Percentiles rank a stretch among this genome's conserved stretches.
These are phyloP conservation scores for Spicauda simplicius DNA, from an alignment of 2,888 invertebrate genomes.

Conservation along the genomic window DNA sequence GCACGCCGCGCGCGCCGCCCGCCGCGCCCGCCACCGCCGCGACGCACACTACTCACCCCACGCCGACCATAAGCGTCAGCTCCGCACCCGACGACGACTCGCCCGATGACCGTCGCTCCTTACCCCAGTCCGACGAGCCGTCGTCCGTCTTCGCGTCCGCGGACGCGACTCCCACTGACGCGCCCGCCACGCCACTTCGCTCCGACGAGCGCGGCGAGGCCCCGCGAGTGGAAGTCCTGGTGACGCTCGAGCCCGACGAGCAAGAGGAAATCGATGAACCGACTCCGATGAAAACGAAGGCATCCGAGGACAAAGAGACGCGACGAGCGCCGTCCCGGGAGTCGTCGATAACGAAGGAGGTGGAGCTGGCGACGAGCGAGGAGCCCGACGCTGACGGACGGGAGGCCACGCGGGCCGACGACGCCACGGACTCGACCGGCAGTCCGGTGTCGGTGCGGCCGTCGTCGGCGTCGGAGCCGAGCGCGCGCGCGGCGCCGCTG, in stretches of 20 bases:
- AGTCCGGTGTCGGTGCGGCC: conserved; percentile 36
- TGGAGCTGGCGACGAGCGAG: conserved; percentile 27
- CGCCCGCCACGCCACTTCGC: conserved; percentile 41
- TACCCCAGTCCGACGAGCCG: conserved; percentile 73
- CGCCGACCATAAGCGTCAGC: conserved; percentile 89
- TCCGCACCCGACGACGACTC: conserved; percentile 87
- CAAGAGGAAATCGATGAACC: conserved; percentile 45
- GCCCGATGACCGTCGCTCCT: conserved; percentile 67
- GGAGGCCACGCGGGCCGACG: conserved; percentile 33
- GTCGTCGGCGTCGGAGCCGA: conserved; percentile 41
- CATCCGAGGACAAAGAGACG: conserved; percentile 47
- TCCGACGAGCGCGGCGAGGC: conserved; percentile 12
- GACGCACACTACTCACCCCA: conserved; percentile 66
- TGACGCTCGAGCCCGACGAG: conserved; percentile 39
- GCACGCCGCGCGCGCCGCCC: conserved; percentile 66
- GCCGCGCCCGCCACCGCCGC: conserved; percentile 63
- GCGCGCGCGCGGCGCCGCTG: conserved; percentile 85
- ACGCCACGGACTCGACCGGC: conserved; percentile 39
- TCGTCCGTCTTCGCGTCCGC: conserved; percentile 77
- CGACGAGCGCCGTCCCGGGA: conserved; percentile 49
- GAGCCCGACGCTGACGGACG: conserved; percentile 22
- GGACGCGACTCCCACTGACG: conserved; percentile 73
- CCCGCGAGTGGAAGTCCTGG: conserved; percentile 45
- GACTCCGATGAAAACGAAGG: not conserved
- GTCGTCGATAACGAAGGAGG: conserved; percentile 53